Evolutionary conservation across 2,797 vertebrate species (phyloP), one percentile per base, ranked within the genome.

Genomic region (Dermochelys coriacea): DNA sequence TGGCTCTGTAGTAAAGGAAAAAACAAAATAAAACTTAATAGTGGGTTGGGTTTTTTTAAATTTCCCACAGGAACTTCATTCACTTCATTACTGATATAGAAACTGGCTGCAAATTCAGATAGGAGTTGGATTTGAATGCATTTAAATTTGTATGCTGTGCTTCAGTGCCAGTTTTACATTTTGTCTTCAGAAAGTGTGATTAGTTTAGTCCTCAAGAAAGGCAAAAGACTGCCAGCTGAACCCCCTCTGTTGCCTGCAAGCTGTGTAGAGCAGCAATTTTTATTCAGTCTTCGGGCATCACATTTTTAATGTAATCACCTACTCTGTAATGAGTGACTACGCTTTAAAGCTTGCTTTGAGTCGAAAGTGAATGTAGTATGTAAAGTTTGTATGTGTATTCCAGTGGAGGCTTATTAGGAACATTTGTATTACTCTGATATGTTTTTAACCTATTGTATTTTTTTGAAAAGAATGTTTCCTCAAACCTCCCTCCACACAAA

Each of bases 81-180:
- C 1, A 0, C 54, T 87, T 84, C 80, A 9, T 82, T 47, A 0
- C 0, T 64, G 54, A 6, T 3, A 5, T 0, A 57, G 41, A 25
- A 85, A 68, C n/a, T n/a, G 47, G 34, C 75, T 86, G 51, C n/a
- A 75, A 23, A 68, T 34, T 34, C 47, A 74, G 75, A 2, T 0
- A 47, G 14, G 23, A 81, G 6, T 23, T 83, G 68, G 4, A 12
- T 80, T 84, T 86, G 51, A 55, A 34, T 55, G 8, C 34, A 80
- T 78, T 82, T n/a, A 7, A 0, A 0, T 27, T 2, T 54, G 8
- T 14, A 1, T 82, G 34, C 12, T 85, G 45, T 77, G 50, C 45
- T 77, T 87, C 80, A 45, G 23, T 51, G 8, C 19, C 34, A 83
- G 29, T 0, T 55, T 80, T 80, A 12, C 31, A 52, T 80, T 87